Evolutionary conservation across 2,888 invertebrate genomes (phyloP), one percentile per base, ranked within the genome.

Genomic region (Disparrhopalites patrizii): DNA sequence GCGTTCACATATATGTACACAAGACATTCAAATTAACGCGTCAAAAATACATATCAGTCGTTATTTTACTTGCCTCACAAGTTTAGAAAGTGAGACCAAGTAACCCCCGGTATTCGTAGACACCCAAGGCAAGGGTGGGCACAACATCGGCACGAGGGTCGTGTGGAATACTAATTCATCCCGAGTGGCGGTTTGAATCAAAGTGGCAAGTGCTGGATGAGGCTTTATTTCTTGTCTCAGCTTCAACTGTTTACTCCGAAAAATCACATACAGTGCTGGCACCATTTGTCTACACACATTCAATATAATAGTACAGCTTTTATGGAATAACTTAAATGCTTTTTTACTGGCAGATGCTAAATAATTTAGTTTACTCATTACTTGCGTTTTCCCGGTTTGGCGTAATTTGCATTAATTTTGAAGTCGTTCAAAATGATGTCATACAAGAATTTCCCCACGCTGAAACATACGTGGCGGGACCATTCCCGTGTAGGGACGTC

Each of bases 41-140:
- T n/a, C n/a, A n/a, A n/a, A n/a, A n/a, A n/a, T 36, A 15, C 15
- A 36, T 36, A 36, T 15, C 36, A 36, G 36, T 15, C 7, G 7
- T 15, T 36, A 7, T 3, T 7, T 10, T 3, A 10, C 78, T 68
- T 80, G 79, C 77, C 85, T 84, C 31, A 87, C 80, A 25, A 87
- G 78, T 55, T 85, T 83, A 18, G 87, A 85, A 71, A 85, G 84
- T 0, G 86, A 84, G 27, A 90, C 78, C 7, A 93, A 80, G 77
- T 90, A 90, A 0, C 93, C 93, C 5, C 95, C 94, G 61, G 81
- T 82, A 36, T 82, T 77, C 2, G 85, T 77, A 0, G 84, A 82
- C 47, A 83, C 80, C 95, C 95, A 96, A 1, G 96, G 96, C 68
- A 88, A 81, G 3, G 96, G 93, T 15, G 96, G 95, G 68, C 87